Percentiles rank a stretch among this genome's conserved stretches.
phyloP scores from a whole-genome alignment of 2,888 invertebrate genomes.

The Bellardia bayeri region DNA sequence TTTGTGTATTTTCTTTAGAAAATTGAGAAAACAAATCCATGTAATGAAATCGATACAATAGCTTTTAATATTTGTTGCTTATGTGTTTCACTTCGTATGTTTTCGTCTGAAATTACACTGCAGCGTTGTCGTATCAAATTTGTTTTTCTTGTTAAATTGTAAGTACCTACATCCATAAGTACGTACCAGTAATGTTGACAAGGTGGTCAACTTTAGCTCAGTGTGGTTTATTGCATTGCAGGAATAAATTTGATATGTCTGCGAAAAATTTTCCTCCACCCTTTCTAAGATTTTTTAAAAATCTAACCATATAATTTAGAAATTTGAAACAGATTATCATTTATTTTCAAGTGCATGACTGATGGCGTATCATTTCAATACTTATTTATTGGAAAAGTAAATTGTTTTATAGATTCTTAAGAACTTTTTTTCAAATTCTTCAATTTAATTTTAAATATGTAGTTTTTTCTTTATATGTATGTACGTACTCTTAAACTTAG shows the following conservation, averaged over 20 bases:
- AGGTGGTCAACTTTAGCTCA: background rate
- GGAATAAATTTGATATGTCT: background rate
- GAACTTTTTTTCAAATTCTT: too few relatives aligned
- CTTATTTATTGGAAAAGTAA: too few relatives aligned
- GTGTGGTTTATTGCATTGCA: background rate
- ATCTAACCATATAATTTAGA: background rate
- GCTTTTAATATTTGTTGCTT: background rate
- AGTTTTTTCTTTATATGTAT: too few relatives aligned
- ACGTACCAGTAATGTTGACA: background rate
- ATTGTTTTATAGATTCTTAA: too few relatives aligned
- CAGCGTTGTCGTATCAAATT: conserved; percentile 7
- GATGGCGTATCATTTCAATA: too few relatives aligned
- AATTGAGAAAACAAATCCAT: conserved; percentile 7
- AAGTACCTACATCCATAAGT: background rate
- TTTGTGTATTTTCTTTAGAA: conserved; percentile 25
- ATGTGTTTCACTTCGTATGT: background rate
- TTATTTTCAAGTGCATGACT: too few relatives aligned
- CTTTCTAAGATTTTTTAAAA: background rate
- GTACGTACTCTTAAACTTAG: conserved; percentile 10
- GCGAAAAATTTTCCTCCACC: background rate
- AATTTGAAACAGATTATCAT: too few relatives aligned
- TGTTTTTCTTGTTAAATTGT: background rate
- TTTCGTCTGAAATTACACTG: background rate
- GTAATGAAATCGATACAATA: conserved; percentile 29
- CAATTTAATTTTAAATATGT: too few relatives aligned